Percentiles rank a stretch among this genome's conserved stretches.
phyloP scores from a whole-genome alignment of 2,797 vertebrate species.

The Xenopus petersii region DNA sequence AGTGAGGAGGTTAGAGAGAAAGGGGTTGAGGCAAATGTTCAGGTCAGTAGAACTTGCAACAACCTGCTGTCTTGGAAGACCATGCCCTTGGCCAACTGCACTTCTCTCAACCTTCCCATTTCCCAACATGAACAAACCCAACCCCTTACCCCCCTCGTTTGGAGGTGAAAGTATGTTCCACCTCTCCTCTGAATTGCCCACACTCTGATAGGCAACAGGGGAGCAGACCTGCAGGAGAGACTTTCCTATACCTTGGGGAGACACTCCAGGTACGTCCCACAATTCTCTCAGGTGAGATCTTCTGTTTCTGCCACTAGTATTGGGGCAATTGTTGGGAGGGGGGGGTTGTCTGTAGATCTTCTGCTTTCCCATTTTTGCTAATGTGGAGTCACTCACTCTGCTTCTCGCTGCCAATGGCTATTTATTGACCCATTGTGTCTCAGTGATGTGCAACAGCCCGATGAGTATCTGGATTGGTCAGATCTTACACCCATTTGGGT shows the following conservation, averaged over 20 bases:
- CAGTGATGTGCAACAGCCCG: too few species aligned
- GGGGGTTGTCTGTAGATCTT: constrained; percentile 13
- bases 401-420: constrained; percentile 2
- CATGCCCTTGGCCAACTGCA: too few species aligned
- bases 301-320: constrained; percentile 22
- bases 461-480: too few species aligned
- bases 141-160: too few species aligned
- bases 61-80: too few species aligned
- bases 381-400: neutral
- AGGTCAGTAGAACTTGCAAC: too few species aligned
- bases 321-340: neutral
- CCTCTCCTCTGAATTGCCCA: constrained; percentile 13
- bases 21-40: too few species aligned
- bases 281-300: constrained; percentile 7
- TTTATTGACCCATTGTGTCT: too few species aligned
- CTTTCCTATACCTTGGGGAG: constrained; percentile 10
- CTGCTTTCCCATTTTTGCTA: neutral
- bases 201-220: neutral
- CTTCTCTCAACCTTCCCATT: too few species aligned
- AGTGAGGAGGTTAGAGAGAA: too few species aligned
- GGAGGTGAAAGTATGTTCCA: neutral
- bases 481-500: too few species aligned
- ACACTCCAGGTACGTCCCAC: constrained; percentile 32
- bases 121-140: too few species aligned
- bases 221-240: constrained; percentile 8